Conservation (phyloP, 2,113 vertebrate genomes). For the Charadrius vociferus region DNA sequence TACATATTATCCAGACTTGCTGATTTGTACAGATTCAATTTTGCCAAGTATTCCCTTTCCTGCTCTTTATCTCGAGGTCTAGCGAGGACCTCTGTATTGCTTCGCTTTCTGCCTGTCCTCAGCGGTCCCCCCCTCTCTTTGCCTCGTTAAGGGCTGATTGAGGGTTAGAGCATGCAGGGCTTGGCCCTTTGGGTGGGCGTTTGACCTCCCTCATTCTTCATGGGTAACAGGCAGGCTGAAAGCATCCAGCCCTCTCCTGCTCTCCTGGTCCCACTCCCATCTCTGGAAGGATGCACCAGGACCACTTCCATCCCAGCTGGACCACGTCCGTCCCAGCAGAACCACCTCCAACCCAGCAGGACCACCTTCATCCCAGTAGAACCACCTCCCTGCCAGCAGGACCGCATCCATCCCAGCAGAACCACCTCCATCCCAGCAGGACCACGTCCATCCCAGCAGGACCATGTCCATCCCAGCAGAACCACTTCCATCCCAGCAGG, state of each 20-base stretch:
- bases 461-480: neutral
- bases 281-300: neutral
- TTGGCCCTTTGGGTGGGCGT: neutral
- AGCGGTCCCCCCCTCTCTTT: neutral
- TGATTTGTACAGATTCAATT: constrained; percentile 35
- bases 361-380: neutral
- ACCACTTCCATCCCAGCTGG: neutral
- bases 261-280: neutral
- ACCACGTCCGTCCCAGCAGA: neutral
- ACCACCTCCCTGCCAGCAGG: neutral
- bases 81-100: neutral
- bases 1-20: constrained; percentile 6
- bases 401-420: neutral
- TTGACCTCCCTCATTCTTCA: neutral
- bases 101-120: neutral
- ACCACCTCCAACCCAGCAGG: neutral
- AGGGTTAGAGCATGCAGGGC: no score
- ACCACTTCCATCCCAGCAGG: neutral
- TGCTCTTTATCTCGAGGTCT: neutral
- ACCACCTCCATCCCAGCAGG: neutral
- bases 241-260: neutral
- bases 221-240: neutral
- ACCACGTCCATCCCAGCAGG: neutral
- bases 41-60: constrained; percentile 20
- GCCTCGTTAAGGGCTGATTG: neutral